Percentiles rank a stretch among this genome's conserved stretches.
These are phyloP conservation scores for Buphagus erythrorhynchus DNA, from an alignment of 2,797 vertebrate genomes.

Conservation along the genomic window DNA sequence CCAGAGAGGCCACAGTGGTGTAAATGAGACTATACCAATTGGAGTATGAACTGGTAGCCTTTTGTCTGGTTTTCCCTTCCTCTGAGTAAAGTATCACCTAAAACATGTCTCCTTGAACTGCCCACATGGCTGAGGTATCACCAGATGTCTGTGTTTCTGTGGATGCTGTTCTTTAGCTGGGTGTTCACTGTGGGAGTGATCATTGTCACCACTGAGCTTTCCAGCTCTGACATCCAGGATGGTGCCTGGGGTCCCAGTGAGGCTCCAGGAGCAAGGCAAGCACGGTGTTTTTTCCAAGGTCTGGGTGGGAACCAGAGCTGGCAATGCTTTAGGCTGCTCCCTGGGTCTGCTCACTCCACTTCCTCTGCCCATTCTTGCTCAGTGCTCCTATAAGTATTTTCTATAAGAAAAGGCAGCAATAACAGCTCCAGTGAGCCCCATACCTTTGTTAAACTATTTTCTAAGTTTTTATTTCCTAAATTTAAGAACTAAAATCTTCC, in stretches of 20 bases:
- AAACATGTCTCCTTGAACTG: not conserved
- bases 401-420: not conserved
- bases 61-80: not conserved
- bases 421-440: not conserved
- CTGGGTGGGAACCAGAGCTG: not conserved
- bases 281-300: not conserved
- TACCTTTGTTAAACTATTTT: not conserved
- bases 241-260: fast-evolving
- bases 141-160: not conserved
- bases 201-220: not conserved
- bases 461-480: not conserved
- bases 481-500: not conserved
- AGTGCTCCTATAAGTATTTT: not conserved
- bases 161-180: not conserved
- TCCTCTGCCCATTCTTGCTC: fast-evolving
- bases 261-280: not conserved
- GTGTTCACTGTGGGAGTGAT: not conserved
- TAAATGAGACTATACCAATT: not conserved
- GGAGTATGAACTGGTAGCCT: not conserved
- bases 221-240: fast-evolving
- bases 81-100: not conserved
- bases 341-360: fast-evolving
- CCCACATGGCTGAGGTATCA: not conserved
- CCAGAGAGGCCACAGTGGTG: not conserved
- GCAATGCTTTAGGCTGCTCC: not conserved